Evolutionary conservation across 2,888 invertebrate genomes (phyloP).

Genomic region (Harpagoxenus sublaevis): DNA sequence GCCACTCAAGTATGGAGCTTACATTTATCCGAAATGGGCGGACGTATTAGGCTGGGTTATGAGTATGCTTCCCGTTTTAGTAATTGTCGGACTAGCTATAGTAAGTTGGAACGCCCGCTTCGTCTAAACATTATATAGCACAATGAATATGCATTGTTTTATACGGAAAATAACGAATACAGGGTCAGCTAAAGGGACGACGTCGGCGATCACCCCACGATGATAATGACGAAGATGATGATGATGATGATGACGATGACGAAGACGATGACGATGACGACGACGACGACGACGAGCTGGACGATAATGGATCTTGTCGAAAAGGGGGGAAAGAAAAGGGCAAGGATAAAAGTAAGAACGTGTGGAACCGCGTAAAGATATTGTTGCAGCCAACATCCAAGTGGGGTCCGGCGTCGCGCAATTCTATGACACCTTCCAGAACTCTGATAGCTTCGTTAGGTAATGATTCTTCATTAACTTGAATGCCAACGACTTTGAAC

Average conservation of each 20-base stretch:
- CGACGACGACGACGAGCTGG: slow-evolving; percentile 77
- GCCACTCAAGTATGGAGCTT: slow-evolving; percentile 91
- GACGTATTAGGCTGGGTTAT: slow-evolving; percentile 92
- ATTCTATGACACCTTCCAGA: slow-evolving; percentile 83
- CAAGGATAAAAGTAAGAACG: slow-evolving; percentile 62
- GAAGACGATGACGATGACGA: slow-evolving; percentile 73
- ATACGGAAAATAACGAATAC: not conserved
- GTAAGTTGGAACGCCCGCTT: slow-evolving; percentile 73
- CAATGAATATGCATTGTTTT: not conserved
- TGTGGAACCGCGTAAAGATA: slow-evolving; percentile 86
- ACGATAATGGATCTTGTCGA: slow-evolving; percentile 62
- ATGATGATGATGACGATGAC: slow-evolving; percentile 69
- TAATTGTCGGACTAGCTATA: slow-evolving; percentile 87
- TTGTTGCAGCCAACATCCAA: slow-evolving; percentile 90
- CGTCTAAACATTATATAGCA: not conserved
- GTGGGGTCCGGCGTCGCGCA: slow-evolving; percentile 89
- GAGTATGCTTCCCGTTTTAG: slow-evolving; percentile 91
- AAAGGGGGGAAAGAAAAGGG: slow-evolving; percentile 56
- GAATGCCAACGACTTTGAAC: not conserved
- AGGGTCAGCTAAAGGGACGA: slow-evolving; percentile 78
- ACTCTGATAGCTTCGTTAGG: slow-evolving; percentile 81
- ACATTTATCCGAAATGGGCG: slow-evolving; percentile 94
- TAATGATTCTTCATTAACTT: slow-evolving; percentile 54
- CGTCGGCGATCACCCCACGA: slow-evolving; percentile 76
- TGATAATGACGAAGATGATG: slow-evolving; percentile 80